Percentiles rank a stretch among this genome's conserved stretches.
These are phyloP conservation scores for Aviceda subcristata DNA, from an alignment of 2,113 vertebrate species.

Conservation along the genomic window DNA sequence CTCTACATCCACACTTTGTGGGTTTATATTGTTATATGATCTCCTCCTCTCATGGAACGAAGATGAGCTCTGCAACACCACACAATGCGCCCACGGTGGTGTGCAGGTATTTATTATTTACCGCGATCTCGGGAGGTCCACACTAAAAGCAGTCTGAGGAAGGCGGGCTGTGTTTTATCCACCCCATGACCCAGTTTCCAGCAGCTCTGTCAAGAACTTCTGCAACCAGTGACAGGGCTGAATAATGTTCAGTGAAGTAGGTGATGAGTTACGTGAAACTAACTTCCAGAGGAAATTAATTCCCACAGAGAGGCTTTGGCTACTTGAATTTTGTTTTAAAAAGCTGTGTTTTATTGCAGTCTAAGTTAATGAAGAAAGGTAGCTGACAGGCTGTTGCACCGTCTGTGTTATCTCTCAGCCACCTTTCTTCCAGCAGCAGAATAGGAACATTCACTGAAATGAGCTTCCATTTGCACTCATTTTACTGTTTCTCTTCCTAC, in stretches of 20 bases:
- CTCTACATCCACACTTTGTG: fast-evolving
- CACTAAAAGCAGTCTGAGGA: not conserved
- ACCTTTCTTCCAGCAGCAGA: not conserved
- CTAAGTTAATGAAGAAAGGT: not conserved
- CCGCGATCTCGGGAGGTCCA: not conserved
- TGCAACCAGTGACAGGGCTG: not conserved
- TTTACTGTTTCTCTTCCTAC: not conserved
- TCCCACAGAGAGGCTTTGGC: not conserved
- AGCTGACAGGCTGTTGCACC: not conserved
- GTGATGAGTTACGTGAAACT: slow-evolving; percentile 10
- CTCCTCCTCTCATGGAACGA: not conserved
- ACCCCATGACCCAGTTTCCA: slow-evolving; percentile 32
- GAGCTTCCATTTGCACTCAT: not conserved
- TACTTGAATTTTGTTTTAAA: slow-evolving; percentile 55
- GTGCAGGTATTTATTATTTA: slow-evolving; percentile 5
- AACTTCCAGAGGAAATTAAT: slow-evolving; percentile 37
- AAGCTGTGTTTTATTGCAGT: slow-evolving; percentile 22
- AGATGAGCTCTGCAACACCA: not conserved
- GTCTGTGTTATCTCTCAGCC: not conserved
- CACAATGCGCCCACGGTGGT: not conserved
- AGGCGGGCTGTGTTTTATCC: not conserved
- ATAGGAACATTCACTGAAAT: not conserved
- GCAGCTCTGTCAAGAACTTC: slow-evolving; percentile 22
- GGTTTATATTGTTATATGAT: not conserved
- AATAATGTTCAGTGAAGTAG: slow-evolving; percentile 12